Evolutionary conservation across 2,888 invertebrate genomes (phyloP), one percentile per base, ranked within the genome.

Genomic region (Koerneria pararmatus): DNA sequence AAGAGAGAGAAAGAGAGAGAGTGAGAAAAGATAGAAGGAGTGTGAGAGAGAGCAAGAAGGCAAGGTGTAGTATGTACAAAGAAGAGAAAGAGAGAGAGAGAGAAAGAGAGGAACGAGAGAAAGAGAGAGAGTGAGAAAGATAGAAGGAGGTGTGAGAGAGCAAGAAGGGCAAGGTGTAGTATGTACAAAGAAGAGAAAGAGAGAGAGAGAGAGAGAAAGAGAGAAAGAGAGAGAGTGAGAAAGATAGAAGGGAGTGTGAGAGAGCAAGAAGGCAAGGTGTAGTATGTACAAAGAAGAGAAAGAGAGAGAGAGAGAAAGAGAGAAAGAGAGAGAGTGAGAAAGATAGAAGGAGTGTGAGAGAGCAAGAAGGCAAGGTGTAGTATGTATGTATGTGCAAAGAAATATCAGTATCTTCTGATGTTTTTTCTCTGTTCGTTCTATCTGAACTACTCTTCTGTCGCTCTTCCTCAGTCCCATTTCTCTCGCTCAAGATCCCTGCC

Each of bases 1-100:
- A 4, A 27, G 46, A n/a, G 46, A 29, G 31, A 46, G 46, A n/a
- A 35, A 60, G 32, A 29, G 27, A 32, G 56, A 58, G 48, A 48
- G 48, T 41, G 29, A 60, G 8, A 41, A 29, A 41, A 60, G 41
- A 60, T 6, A 27, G 41, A 31, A 60, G 22, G 22, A 31, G n/a
- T n/a, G 46, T 11, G 11, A 15, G 46, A 41, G 46, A 11, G 11
- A 41, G 11, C 46, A 41, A 41, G 11, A 22, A 58, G 58, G 29
- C 29, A 22, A 31, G 19, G 19, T 19, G 6, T 24, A 1, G 6
- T 31, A 24, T n/a, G 56, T 19, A 1, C 57, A 1, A 6, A 57
- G 34, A 1, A 22, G 32, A 31, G 35, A 32, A 24, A 34, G 34
- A 57, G n/a, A 4, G 58, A 37, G 57, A 34, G 37, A 8, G 58